These are phyloP conservation scores for Oncorhynchus gorbuscha DNA, from an alignment of 2,113 vertebrate species.

Conservation along the genomic window DNA sequence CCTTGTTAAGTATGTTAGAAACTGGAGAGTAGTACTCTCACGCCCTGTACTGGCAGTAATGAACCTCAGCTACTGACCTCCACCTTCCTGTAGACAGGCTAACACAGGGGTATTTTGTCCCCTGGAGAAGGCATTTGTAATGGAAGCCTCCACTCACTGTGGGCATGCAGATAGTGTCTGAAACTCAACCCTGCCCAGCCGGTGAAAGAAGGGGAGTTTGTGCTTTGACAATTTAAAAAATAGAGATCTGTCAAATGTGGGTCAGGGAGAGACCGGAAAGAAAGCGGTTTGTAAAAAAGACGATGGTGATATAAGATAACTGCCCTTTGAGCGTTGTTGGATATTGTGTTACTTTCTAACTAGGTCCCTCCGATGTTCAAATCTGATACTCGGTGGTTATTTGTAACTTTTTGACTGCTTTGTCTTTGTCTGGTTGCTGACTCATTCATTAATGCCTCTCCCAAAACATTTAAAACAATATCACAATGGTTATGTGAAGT, in stretches of 20 bases:
- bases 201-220: conserved; percentile 59
- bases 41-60: conserved; percentile 23
- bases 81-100: conserved; percentile 33
- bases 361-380: not conserved
- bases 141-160: conserved; percentile 49
- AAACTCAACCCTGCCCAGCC: conserved; percentile 64
- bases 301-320: too few relatives aligned
- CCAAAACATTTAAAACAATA: not conserved
- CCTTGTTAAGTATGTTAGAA: not conserved
- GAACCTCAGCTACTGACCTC: conserved; percentile 40
- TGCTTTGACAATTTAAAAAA: conserved; percentile 57
- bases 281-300: conserved; percentile 13
- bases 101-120: conserved; percentile 69
- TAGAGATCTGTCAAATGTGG: conserved; percentile 52
- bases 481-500: not conserved
- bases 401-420: not conserved
- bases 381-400: not conserved
- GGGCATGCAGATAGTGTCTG: conserved; percentile 55
- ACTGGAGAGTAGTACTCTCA: conserved; percentile 42
- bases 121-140: conserved; percentile 58
- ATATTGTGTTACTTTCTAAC: conserved; percentile 14
- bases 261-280: conserved; percentile 33
- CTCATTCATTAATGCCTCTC: not conserved
- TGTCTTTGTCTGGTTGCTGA: not conserved
- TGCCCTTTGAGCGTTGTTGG: not conserved